These are phyloP conservation scores for Laspeyria flexula DNA, from an alignment of 2,888 invertebrate species.

Conservation along the genomic window DNA sequence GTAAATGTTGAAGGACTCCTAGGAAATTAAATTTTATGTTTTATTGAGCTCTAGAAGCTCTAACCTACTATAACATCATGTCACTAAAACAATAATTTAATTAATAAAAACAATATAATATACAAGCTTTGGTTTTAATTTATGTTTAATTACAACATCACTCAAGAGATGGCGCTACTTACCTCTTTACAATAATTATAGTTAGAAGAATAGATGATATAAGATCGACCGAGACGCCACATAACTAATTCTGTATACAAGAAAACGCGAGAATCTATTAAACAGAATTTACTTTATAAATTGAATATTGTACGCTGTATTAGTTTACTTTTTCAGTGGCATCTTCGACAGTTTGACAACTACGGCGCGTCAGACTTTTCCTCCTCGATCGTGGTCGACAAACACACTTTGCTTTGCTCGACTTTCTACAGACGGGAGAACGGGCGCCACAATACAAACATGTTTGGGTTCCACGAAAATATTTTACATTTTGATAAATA, in stretches of 20 bases:
- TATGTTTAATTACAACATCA: no score
- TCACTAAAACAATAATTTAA: neutral
- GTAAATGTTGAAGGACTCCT: slow-evolving; percentile 44
- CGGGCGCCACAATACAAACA: slow-evolving; percentile 9
- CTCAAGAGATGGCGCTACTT: slow-evolving; percentile 2
- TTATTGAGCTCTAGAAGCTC: neutral
- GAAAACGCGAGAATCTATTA: neutral
- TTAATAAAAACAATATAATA: no score
- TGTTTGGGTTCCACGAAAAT: slow-evolving; percentile 16
- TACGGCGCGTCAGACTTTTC: slow-evolving; percentile 28
- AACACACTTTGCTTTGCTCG: slow-evolving; percentile 27
- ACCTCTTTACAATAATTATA: no score
- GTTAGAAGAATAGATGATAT: no score
- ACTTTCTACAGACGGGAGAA: neutral
- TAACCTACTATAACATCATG: neutral
- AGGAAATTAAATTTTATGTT: slow-evolving; percentile 40
- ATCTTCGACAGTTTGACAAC: slow-evolving; percentile 40
- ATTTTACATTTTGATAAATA: slow-evolving; percentile 6
- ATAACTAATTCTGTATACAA: neutral
- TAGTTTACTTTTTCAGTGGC: slow-evolving; percentile 28
- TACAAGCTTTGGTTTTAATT: no score
- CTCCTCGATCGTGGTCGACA: slow-evolving; percentile 16
- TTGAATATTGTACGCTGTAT: neutral
- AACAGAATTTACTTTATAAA: neutral
- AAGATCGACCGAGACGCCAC: no score